Evolutionary conservation across 2,797 vertebrate species (phyloP).

Genomic region (Alca torda): DNA sequence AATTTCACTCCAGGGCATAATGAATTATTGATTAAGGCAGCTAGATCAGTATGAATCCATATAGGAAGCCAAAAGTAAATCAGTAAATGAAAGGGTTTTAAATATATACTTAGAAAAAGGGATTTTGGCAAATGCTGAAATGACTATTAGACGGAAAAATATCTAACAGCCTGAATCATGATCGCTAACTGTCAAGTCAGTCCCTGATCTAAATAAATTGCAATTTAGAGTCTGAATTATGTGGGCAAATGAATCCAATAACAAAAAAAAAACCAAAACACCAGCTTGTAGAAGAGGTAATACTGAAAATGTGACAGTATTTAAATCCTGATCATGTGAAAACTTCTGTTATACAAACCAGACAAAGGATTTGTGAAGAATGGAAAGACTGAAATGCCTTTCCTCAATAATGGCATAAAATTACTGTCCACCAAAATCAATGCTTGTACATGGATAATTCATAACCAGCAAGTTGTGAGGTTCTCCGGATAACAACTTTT

Average conservation of each 20-base stretch:
- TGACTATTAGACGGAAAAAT: neutral
- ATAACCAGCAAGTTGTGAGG: neutral
- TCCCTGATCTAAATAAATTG: neutral
- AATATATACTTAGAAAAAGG: neutral
- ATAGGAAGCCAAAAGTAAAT: slow-evolving; percentile 26
- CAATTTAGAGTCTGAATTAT: neutral
- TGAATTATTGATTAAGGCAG: slow-evolving; percentile 52
- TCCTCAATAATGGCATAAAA: neutral
- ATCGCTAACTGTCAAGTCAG: neutral
- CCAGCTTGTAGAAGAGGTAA: neutral
- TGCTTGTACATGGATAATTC: neutral
- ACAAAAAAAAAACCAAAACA: neutral
- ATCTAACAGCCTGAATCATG: neutral
- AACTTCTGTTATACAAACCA: neutral
- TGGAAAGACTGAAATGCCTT: neutral
- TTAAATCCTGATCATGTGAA: neutral
- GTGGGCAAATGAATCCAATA: neutral
- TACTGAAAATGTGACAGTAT: neutral
- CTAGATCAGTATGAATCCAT: neutral
- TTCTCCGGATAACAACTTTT: neutral
- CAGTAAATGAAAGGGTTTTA: slow-evolving; percentile 16
- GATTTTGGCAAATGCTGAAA: neutral
- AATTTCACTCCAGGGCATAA: slow-evolving; percentile 5
- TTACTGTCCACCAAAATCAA: neutral
- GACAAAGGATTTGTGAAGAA: neutral